phyloP scores from a whole-genome alignment of 2,113 vertebrate genomes.

The Aphyosemion australe region DNA sequence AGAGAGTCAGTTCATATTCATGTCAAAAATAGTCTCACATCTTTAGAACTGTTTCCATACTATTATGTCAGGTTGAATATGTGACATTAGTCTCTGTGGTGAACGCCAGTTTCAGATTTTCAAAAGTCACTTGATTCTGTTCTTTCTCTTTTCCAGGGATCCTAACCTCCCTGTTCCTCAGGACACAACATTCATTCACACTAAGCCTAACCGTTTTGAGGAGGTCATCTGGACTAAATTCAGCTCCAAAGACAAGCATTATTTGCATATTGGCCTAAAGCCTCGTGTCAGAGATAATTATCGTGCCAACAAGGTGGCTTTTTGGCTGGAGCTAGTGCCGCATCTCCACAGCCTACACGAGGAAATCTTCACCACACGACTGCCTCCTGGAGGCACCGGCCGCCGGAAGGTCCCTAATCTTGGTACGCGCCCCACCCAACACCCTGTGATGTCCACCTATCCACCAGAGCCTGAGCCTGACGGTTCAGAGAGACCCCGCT shows the following conservation, averaged over 20 bases:
- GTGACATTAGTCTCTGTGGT: too few relatives aligned
- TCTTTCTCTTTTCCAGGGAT: slow-evolving; percentile 79
- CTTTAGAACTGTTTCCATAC: background rate
- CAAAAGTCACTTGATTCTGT: background rate
- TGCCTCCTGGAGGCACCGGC: slow-evolving; percentile 84
- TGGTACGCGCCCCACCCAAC: slow-evolving; percentile 53
- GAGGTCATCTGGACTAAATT: slow-evolving; percentile 99
- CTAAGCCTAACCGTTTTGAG: slow-evolving; percentile 98
- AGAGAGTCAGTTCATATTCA: background rate
- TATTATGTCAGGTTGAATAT: background rate
- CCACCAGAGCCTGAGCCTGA: slow-evolving; percentile 86
- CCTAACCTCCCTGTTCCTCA: slow-evolving; percentile 96
- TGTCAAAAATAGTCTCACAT: background rate
- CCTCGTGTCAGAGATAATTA: slow-evolving; percentile 98
- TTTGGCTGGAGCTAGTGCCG: slow-evolving; percentile 97
- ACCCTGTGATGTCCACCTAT: slow-evolving; percentile 84
- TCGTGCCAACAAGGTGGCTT: slow-evolving; percentile 97
- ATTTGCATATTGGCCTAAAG: slow-evolving; percentile 98
- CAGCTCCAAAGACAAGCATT: slow-evolving; percentile 98
- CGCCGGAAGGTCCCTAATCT: slow-evolving; percentile 77
- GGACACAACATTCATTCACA: slow-evolving; percentile 99
- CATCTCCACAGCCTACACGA: slow-evolving; percentile 94
- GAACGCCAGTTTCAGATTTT: too few relatives aligned
- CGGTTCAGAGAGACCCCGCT: slow-evolving; percentile 83
- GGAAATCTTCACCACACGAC: slow-evolving; percentile 87